These are phyloP conservation scores for Leptinotarsa defecta DNA, from an alignment of 1,140 invertebrate species.

Conservation along the genomic window DNA sequence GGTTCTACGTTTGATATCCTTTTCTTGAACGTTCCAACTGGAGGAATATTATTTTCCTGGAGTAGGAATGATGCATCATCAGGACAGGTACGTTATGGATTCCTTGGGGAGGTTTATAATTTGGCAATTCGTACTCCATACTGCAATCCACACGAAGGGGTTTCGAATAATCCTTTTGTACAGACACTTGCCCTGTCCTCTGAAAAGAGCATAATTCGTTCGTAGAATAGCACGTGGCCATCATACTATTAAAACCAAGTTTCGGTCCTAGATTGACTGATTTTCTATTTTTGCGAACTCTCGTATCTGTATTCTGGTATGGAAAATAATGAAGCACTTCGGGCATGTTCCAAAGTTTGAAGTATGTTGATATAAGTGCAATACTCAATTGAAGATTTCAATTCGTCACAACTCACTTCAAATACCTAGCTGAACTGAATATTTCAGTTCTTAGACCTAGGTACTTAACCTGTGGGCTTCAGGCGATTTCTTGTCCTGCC, in stretches of 20 bases:
- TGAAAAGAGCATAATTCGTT: constrained; percentile 50
- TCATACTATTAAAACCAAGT: constrained; percentile 43
- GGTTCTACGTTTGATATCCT: constrained; percentile 44
- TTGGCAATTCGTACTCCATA: constrained; percentile 82
- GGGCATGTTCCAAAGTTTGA: neutral
- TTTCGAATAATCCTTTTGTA: constrained; percentile 74
- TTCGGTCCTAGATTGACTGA: constrained; percentile 51
- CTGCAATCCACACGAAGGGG: constrained; percentile 83
- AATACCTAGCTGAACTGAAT: no score
- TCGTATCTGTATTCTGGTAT: neutral
- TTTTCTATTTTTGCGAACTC: neutral
- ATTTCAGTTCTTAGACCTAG: no score
- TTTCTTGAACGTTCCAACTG: constrained; percentile 54
- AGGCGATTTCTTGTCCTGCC: no score
- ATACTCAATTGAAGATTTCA: no score
- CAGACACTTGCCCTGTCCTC: constrained; percentile 48
- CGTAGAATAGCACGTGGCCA: constrained; percentile 54
- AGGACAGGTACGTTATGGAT: constrained; percentile 75
- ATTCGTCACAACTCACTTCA: no score
- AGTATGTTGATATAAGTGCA: no score
- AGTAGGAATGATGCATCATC: constrained; percentile 86
- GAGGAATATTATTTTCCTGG: constrained; percentile 75
- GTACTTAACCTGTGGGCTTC: no score
- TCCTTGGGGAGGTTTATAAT: constrained; percentile 75
- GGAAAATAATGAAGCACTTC: neutral